Evolutionary conservation across 2,888 invertebrate genomes (phyloP), one percentile per base, ranked within the genome.

Genomic region (Allacma fusca): DNA sequence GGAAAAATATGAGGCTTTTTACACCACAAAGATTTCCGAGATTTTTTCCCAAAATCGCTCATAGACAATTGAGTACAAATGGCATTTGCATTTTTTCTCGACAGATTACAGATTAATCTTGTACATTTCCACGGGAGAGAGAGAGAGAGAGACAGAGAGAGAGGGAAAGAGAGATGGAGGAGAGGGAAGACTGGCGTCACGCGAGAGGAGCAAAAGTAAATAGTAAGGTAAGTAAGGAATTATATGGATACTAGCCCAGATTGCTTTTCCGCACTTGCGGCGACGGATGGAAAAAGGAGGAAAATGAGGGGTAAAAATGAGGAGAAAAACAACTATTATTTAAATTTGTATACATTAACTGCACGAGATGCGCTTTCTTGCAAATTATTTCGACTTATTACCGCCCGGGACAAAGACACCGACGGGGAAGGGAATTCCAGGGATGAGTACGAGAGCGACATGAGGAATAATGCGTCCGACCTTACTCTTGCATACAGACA

Each of bases 281-380:
- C 50, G 50, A n/a, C 50, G 50, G 50, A 19, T 5, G 19, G 19
- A n/a, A 16, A 13, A 40, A 40, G 13, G 16, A 13, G 19, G 16
- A 16, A 50, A 2, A n/a, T 1, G 50, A 4, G 19, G 19, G n/a
- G 16, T 5, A 19, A 50, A 50, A n/a, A 50, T 9, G 2, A 50
- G 16, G 50, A 16, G 50, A 50, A 50, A 50, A 5, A 16, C 9
- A 34, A 34, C 34, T 34, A 34, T 34, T 34, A 34, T 34, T 34
- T 34, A 34, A 34, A 34, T 34, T 34, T 34, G 34, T 34, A 34
- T 50, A 50, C 50, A 50, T 50, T 50, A 50, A n/a, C 50, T 50
- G 50, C 50, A 50, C 50, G 50, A 50, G n/a, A 50, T 13, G n/a
- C 7, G 4, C 19, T 5, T 5, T 5, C 50, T 50, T 50, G 50